A percentile compares a stretch with the other conserved stretches of the same genome.
Conservation (phyloP, 2,888 invertebrate species). For the Athalia cordata region DNA sequence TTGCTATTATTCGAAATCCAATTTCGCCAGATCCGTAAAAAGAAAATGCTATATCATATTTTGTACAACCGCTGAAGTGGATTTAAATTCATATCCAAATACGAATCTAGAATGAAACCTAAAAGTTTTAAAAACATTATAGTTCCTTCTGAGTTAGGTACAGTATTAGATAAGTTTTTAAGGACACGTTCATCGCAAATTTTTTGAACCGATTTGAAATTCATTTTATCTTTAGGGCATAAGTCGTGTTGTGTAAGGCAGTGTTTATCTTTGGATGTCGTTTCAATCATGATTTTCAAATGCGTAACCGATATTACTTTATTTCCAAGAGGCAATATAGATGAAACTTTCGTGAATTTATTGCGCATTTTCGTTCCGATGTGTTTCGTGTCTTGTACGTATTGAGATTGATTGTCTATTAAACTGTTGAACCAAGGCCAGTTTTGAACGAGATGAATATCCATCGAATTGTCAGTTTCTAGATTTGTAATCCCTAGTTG, state of each 20-base stretch:
- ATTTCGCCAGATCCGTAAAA: slow-evolving; percentile 49
- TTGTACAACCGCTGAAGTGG: slow-evolving; percentile 13
- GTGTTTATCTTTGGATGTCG: slow-evolving; percentile 55
- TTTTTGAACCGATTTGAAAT: slow-evolving; percentile 47
- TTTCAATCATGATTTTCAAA: slow-evolving; percentile 51
- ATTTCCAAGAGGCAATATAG: slow-evolving; percentile 54
- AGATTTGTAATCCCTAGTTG: slow-evolving; percentile 45
- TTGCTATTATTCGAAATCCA: slow-evolving; percentile 47
- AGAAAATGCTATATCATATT: slow-evolving; percentile 33
- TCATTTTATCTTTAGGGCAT: slow-evolving; percentile 45
- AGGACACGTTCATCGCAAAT: slow-evolving; percentile 40
- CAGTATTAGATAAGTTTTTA: slow-evolving; percentile 32
- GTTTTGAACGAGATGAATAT: slow-evolving; percentile 37
- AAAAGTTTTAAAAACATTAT: slow-evolving; percentile 48
- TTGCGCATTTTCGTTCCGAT: slow-evolving; percentile 57
- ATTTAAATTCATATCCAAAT: slow-evolving; percentile 32
- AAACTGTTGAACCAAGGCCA: slow-evolving; percentile 48
- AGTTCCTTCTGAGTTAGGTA: slow-evolving; percentile 47
- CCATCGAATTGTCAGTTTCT: slow-evolving; percentile 40
- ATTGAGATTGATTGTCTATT: slow-evolving; percentile 45
- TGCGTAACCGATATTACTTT: slow-evolving; percentile 52
- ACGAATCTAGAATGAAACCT: slow-evolving; percentile 44
- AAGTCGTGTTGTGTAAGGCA: slow-evolving; percentile 47
- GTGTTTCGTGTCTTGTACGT: slow-evolving; percentile 57
- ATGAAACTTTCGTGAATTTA: slow-evolving; percentile 54